phyloP scores from a whole-genome alignment of 2,888 invertebrate species.

The Schizaphis graminum region DNA sequence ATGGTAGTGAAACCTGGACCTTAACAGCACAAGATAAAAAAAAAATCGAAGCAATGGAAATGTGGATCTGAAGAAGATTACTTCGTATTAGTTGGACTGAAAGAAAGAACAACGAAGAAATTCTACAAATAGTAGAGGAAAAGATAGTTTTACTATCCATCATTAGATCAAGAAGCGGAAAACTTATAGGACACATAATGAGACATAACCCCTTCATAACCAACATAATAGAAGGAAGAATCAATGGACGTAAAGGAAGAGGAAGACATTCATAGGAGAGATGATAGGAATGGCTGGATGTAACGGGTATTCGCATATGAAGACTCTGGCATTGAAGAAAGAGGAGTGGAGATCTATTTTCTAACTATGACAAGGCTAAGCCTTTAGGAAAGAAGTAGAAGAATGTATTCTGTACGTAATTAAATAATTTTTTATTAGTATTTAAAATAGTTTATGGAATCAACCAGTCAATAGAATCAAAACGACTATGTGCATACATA shows the following conservation, averaged over 20 bases:
- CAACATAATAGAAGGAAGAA: constrained; percentile 3
- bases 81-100: no score
- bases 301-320: neutral
- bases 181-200: neutral
- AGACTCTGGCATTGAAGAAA: neutral
- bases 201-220: neutral
- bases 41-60: constrained; percentile 33
- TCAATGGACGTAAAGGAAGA: neutral
- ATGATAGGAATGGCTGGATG: neutral
- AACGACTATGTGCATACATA: neutral
- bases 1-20: constrained; percentile 1
- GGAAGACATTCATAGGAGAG: constrained; percentile 14
- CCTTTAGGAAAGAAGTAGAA: neutral
- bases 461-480: no score
- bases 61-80: constrained; percentile 18
- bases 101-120: no score
- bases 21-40: constrained; percentile 29
- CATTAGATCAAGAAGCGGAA: constrained; percentile 16
- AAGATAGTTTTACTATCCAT: constrained; percentile 14
- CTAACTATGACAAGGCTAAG: neutral
- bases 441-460: no score
- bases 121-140: neutral
- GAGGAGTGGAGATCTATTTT: neutral
- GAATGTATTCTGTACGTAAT: no score
- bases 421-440: no score